These are phyloP conservation scores for Mirza zaza DNA, from an alignment of 2,113 vertebrate genomes.

Conservation along the genomic window DNA sequence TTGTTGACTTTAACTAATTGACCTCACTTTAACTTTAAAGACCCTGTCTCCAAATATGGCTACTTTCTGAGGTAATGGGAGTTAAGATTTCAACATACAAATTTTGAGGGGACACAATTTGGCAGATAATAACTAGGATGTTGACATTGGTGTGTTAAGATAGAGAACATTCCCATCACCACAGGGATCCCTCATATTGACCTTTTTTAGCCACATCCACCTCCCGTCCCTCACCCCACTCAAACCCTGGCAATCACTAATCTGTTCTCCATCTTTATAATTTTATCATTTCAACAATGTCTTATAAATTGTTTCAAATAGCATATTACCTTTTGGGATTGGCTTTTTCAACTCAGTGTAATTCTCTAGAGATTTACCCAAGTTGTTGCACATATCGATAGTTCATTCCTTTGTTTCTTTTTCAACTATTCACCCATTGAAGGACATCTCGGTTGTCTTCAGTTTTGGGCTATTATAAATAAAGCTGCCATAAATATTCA, in stretches of 20 bases:
- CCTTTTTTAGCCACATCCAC: background rate
- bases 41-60: background rate
- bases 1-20: background rate
- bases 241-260: background rate
- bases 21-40: conserved; percentile 13
- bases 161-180: background rate
- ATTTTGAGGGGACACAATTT: background rate
- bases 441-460: background rate
- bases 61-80: background rate
- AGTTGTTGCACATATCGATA: background rate
- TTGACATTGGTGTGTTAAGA: background rate
- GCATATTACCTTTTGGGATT: background rate
- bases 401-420: background rate
- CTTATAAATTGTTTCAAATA: background rate
- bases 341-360: background rate
- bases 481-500: background rate
- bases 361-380: background rate
- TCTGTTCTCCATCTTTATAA: background rate
- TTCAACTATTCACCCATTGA: background rate
- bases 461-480: background rate
- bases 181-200: background rate
- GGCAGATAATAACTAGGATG: background rate
- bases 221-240: background rate
- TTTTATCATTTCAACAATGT: background rate
- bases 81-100: background rate